A percentile compares a stretch with the other conserved stretches of the same genome.
These are phyloP conservation scores for Heliornis fulica DNA, from an alignment of 2,113 vertebrate genomes.

Conservation along the genomic window DNA sequence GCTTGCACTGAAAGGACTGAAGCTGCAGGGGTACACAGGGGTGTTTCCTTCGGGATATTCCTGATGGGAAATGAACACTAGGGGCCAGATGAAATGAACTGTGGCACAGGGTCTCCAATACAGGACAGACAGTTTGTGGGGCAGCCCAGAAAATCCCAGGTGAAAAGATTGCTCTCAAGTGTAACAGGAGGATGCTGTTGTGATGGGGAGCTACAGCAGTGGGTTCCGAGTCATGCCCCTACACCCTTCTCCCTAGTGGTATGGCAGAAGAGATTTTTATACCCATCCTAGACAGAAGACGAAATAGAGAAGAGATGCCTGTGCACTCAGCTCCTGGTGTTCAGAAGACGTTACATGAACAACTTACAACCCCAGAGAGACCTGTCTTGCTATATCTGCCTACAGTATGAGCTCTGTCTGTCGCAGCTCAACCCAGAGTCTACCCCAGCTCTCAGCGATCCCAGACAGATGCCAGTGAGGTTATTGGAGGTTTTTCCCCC, in stretches of 20 bases:
- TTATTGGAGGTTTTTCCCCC: neutral
- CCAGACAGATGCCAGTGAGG: rapidly evolving
- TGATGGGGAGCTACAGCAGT: neutral
- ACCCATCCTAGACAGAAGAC: neutral
- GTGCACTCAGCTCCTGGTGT: rapidly evolving
- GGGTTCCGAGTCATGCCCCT: neutral
- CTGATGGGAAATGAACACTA: neutral
- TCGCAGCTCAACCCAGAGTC: neutral
- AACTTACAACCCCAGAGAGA: neutral
- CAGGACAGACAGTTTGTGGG: neutral
- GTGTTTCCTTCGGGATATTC: neutral
- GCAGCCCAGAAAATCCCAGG: neutral
- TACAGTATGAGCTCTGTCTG: neutral
- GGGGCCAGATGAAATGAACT: neutral
- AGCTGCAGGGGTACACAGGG: neutral
- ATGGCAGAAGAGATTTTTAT: neutral
- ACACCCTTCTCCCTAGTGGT: neutral
- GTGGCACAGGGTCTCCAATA: neutral
- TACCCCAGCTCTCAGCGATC: neutral
- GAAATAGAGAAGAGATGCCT: neutral
- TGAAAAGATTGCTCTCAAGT: neutral
- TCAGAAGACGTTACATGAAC: neutral
- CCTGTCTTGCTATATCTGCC: neutral
- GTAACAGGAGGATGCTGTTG: neutral
- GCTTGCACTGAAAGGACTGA: neutral